Percentiles rank a stretch among this genome's conserved stretches.
Evolutionary conservation across 1,140 invertebrate species (phyloP).

Genomic region (Ceratosolen solmsi): DNA sequence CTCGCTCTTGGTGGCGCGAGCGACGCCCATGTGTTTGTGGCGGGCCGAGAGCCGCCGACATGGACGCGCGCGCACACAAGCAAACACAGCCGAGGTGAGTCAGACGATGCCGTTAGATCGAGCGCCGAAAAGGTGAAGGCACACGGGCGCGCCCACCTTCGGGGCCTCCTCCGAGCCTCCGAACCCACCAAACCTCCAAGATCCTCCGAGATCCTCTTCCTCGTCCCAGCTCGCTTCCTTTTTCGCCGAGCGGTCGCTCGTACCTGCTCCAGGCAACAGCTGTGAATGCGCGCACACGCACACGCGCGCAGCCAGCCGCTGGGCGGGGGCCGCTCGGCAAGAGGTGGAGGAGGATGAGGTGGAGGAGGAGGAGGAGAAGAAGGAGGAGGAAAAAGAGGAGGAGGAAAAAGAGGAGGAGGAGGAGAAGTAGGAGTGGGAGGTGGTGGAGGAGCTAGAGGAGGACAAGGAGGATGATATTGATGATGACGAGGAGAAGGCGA

Average conservation of each 20-base stretch:
- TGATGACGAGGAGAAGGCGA: no score
- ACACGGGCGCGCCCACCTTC: neutral
- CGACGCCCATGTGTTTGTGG: constrained; percentile 26
- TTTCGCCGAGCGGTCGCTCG: neutral
- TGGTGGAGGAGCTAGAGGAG: no score
- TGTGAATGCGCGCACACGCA: neutral
- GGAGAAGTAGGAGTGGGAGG: no score
- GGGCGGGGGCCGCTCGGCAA: neutral
- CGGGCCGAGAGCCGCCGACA: neutral
- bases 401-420: no score
- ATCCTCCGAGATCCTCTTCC: neutral
- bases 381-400: no score
- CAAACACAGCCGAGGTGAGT: neutral
- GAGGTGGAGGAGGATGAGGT: no score
- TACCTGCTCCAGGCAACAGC: neutral
- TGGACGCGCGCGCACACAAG: neutral
- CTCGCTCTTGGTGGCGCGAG: neutral
- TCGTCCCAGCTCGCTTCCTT: neutral
- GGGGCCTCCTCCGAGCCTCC: neutral
- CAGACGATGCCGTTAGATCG: constrained; percentile 4
- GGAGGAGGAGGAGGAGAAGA: no score
- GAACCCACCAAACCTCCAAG: no score
- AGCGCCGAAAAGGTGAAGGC: neutral
- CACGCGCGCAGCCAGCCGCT: neutral
- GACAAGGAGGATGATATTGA: no score